Conservation (phyloP, 2,113 vertebrate species). For the Petroica traversi region DNA sequence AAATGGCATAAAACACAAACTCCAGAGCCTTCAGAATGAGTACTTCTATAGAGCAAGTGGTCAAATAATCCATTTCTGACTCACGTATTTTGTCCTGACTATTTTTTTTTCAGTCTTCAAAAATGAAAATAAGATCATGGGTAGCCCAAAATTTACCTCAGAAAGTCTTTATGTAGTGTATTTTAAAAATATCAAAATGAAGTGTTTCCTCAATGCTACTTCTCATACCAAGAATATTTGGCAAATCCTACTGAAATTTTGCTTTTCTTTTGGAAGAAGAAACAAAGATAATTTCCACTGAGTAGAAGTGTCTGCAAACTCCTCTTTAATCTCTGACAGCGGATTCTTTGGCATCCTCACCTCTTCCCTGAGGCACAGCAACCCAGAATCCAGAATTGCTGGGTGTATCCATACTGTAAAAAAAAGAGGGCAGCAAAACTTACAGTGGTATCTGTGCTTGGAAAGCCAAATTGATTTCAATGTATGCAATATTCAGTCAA, state of each 20-base stretch:
- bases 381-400: not conserved
- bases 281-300: not conserved
- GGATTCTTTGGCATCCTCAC: not conserved
- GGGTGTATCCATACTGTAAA: rapidly evolving
- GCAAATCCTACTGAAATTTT: not conserved
- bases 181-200: not conserved
- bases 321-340: not conserved
- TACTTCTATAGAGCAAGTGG: not conserved
- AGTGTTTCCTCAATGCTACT: not conserved
- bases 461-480: not conserved
- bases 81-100: not conserved
- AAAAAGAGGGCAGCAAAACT: not conserved
- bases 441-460: not conserved
- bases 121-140: not conserved
- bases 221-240: not conserved
- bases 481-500: not conserved
- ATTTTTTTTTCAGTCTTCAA: not conserved
- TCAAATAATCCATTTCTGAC: not conserved
- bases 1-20: not conserved
- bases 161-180: not conserved
- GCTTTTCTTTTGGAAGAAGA: not conserved
- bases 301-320: not conserved
- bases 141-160: not conserved
- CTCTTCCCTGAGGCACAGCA: not conserved
- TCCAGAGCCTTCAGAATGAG: not conserved